A percentile compares a stretch with the other conserved stretches of the same genome.
Conservation (phyloP, 2,888 invertebrate genomes). For the Lepidochrysops patricia region DNA sequence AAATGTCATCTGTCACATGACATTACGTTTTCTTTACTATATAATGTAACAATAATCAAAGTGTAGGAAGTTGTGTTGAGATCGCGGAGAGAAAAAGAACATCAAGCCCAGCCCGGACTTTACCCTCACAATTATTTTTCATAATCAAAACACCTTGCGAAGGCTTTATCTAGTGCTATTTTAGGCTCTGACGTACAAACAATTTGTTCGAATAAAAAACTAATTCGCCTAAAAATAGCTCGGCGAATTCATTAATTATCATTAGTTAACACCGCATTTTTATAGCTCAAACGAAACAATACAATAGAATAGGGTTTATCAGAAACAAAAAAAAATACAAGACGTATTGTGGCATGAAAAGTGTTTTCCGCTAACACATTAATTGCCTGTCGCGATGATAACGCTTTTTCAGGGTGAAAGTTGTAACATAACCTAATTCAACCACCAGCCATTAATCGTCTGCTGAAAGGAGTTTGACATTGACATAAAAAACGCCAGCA, state of each 20-base stretch:
- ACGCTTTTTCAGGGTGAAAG: neutral
- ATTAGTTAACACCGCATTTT: neutral
- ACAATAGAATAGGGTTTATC: neutral
- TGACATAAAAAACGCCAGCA: conserved; percentile 26
- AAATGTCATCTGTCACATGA: too few species aligned
- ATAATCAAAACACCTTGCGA: neutral
- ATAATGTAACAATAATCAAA: too few species aligned
- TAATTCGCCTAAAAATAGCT: neutral
- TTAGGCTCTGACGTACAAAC: neutral
- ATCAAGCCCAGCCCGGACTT: too few species aligned
- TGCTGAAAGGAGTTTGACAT: conserved; percentile 28
- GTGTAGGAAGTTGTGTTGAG: too few species aligned
- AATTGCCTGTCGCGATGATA: neutral
- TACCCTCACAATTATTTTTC: neutral
- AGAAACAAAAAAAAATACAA: neutral
- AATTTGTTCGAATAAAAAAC: neutral
- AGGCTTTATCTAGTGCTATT: neutral
- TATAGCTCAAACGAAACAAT: neutral
- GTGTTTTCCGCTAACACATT: neutral
- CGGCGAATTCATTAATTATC: neutral
- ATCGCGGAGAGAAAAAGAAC: too few species aligned
- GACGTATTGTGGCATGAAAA: neutral
- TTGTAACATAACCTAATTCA: conserved; percentile 12
- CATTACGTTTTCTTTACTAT: too few species aligned
- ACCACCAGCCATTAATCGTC: conserved; percentile 28